A percentile compares a stretch with the other conserved stretches of the same genome.
These are phyloP conservation scores for Dascillus cervinus DNA, from an alignment of 2,888 invertebrate genomes.

Conservation along the genomic window DNA sequence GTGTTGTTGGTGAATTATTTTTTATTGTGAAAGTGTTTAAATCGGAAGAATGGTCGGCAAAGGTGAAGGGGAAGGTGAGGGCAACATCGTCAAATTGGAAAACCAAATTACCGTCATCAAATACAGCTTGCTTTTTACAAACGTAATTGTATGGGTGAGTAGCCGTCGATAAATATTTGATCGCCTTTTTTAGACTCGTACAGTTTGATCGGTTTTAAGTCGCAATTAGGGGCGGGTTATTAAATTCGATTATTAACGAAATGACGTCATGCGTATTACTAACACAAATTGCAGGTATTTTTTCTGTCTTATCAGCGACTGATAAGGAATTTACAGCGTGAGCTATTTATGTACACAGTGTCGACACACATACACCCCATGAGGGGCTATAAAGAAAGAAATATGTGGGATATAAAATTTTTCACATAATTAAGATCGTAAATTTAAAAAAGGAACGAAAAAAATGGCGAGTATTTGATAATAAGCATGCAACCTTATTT, in stretches of 20 bases:
- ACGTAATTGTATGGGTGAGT: constrained; percentile 73
- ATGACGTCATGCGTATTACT: too few relatives aligned
- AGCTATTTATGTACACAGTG: too few relatives aligned
- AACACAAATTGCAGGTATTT: too few relatives aligned
- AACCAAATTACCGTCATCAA: constrained; percentile 73
- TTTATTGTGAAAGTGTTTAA: background rate
- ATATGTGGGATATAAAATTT: constrained; percentile 4
- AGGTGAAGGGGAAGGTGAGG: constrained; percentile 50
- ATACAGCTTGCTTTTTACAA: constrained; percentile 74
- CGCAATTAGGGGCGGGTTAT: too few relatives aligned
- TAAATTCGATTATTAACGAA: too few relatives aligned
- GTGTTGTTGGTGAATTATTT: background rate
- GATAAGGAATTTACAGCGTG: too few relatives aligned
- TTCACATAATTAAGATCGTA: constrained; percentile 33
- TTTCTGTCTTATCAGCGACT: too few relatives aligned
- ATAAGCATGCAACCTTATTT: constrained; percentile 36
- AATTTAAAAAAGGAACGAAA: constrained; percentile 35
- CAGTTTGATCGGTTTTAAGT: background rate
- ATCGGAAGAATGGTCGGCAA: constrained; percentile 47
- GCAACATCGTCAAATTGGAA: constrained; percentile 55
- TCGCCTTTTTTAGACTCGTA: background rate
- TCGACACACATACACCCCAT: too few relatives aligned
- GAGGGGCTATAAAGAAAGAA: too few relatives aligned
- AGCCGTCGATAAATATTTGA: too few relatives aligned
- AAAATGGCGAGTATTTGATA: constrained; percentile 33